Conservation (phyloP, 2,888 invertebrate genomes). For the Trissolcus brochymenae region DNA sequence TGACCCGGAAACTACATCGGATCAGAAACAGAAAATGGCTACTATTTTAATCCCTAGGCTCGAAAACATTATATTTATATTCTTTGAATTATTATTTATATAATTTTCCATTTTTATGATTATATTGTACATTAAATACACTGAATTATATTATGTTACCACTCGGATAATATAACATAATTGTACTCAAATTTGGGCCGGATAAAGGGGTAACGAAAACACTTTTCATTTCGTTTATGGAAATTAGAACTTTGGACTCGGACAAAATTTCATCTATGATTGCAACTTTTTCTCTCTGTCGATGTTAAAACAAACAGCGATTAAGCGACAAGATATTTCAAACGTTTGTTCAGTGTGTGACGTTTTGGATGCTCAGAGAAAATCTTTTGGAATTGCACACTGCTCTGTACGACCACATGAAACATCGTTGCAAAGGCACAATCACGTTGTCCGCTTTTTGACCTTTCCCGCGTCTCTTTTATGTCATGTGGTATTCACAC, state of each 20-base stretch:
- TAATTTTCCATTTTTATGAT: too few relatives aligned
- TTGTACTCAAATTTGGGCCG: too few relatives aligned
- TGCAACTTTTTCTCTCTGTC: too few relatives aligned
- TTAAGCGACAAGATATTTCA: not conserved
- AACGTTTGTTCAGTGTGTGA: too few relatives aligned
- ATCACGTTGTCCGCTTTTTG: slow-evolving; percentile 56
- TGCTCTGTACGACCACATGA: slow-evolving; percentile 15
- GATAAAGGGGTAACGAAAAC: too few relatives aligned
- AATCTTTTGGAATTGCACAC: not conserved
- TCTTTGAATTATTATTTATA: too few relatives aligned
- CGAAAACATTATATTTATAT: not conserved
- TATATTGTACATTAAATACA: too few relatives aligned
- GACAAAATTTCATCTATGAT: too few relatives aligned
- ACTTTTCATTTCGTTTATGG: too few relatives aligned
- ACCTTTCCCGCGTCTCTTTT: slow-evolving; percentile 54
- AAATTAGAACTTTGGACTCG: too few relatives aligned
- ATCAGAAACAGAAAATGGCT: not conserved
- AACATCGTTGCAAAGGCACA: slow-evolving; percentile 46
- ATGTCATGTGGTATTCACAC: slow-evolving; percentile 76
- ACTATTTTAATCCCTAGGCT: not conserved
- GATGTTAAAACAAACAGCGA: not conserved
- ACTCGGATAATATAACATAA: too few relatives aligned
- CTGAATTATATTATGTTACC: too few relatives aligned
- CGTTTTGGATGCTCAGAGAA: not conserved
- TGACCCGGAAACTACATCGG: slow-evolving; percentile 1